phyloP scores from a whole-genome alignment of 2,113 vertebrate genomes.

The Engraulis encrasicolus region DNA sequence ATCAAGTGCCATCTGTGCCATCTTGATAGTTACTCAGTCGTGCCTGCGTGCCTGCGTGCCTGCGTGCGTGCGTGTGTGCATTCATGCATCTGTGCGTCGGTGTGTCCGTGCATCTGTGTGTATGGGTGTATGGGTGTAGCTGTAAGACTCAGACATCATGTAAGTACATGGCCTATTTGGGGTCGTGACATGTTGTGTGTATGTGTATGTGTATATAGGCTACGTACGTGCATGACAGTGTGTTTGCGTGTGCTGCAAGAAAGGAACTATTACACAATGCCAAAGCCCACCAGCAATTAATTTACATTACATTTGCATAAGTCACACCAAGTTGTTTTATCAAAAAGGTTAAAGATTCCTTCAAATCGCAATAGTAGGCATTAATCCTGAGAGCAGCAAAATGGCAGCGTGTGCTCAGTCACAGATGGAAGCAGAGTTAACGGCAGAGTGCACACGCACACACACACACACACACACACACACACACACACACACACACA shows the following conservation, averaged over 20 bases:
- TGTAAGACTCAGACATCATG: too few species aligned
- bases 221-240: not conserved
- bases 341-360: not conserved
- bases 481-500: not conserved
- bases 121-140: too few species aligned
- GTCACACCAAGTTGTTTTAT: not conserved
- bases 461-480: conserved; percentile 9
- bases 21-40: too few species aligned
- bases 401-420: not conserved
- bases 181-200: too few species aligned
- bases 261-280: not conserved
- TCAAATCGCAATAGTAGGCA: not conserved
- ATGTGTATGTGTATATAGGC: not conserved
- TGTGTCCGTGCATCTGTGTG: too few species aligned
- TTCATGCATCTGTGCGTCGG: too few species aligned
- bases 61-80: too few species aligned
- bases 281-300: not conserved
- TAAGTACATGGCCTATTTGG: too few species aligned
- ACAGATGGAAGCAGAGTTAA: conserved; percentile 4
- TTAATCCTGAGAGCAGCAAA: not conserved
- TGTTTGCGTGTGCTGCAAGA: not conserved
- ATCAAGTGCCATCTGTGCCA: too few species aligned
- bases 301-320: not conserved
- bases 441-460: not conserved
- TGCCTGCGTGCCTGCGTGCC: too few species aligned